Evolutionary conservation across 2,888 invertebrate species (phyloP), one percentile per base, ranked within the genome.

Genomic region (Iselma pallidipennis): DNA sequence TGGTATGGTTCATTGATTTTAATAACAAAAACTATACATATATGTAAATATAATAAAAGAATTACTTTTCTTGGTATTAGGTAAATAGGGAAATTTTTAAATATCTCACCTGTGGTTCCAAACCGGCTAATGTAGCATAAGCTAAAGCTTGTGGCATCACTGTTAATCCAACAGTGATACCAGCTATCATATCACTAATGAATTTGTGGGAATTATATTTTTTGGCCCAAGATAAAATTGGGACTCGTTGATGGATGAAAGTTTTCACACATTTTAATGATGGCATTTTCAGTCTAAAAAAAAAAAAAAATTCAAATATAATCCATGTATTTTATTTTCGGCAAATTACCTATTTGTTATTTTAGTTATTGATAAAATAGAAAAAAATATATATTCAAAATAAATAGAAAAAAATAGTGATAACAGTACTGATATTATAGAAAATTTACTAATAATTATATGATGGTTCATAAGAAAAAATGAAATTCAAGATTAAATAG

Each of bases 131-230:
- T 12, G 92, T 91, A 5, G 96, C 95, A 79, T 96, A 96, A 0
- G 96, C 97, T 69, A 97, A 82, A 9, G 94, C 94, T 79, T 96
- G 96, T 0, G 96, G 96, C 83, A 97, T 90, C 45, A 96, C 94
- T 0, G 95, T 96, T 23, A 97, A 85, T 0, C 95, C 96, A 0
- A 97, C 96, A 1, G 96, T 96, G 61, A 96, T 83, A 1, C 96
- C 96, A 16, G 96, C 96, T 72, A 97, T 94, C 51, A 91, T 76
- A 82, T 97, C 97, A 63, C 92, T 89, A 55, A 95, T 78, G 1
- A 92, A 87, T 79, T 92, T 90, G 64, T 91, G 88, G 0, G 88
- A 84, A 73, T 89, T 88, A 81, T 95, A 95, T 55, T 86, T 85
- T 0, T 90, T 89, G 10, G 91, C 82, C 94, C 94, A 94, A 75